Percentiles rank a stretch among this genome's conserved stretches.
phyloP scores from a whole-genome alignment of 92 coral and sea anemone genomes.

The Actinostola sp. region DNA sequence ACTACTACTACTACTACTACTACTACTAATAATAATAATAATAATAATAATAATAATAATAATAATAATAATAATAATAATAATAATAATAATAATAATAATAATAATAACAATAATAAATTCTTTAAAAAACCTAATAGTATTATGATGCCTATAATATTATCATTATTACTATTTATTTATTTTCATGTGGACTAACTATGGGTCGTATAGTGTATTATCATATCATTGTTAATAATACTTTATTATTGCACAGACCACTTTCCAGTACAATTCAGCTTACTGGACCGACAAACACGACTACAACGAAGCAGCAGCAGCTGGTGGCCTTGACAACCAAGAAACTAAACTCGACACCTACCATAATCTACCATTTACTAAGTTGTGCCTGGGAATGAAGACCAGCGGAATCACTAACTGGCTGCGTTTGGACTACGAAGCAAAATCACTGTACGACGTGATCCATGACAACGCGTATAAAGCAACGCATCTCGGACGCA shows the following conservation, averaged over 20 bases:
- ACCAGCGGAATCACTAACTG: conserved; percentile 22
- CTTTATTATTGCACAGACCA: conserved; percentile 26
- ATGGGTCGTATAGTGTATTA: too few species aligned
- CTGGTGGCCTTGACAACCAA: conserved; percentile 44
- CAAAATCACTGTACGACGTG: conserved; percentile 25
- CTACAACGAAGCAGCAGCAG: conserved; percentile 42
- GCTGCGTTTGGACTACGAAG: conserved; percentile 22
- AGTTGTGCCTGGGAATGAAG: conserved; percentile 47
- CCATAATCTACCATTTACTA: conserved; percentile 25
- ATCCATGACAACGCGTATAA: conserved; percentile 32
- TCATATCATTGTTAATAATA: too few species aligned
- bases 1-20: too few species aligned
- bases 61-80: too few species aligned
- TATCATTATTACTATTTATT: too few species aligned
- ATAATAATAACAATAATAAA: too few species aligned
- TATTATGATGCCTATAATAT: too few species aligned
- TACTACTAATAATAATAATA: too few species aligned
- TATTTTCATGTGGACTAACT: too few species aligned
- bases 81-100: too few species aligned
- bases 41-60: too few species aligned
- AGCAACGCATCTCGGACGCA: conserved; percentile 34
- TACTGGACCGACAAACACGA: conserved; percentile 29
- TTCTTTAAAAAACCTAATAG: too few species aligned
- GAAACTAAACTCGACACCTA: conserved; percentile 54
- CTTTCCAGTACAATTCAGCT: conserved; percentile 39